Evolutionary conservation across 2,888 invertebrate species (phyloP).

Genomic region (Phlogophora meticulosa): DNA sequence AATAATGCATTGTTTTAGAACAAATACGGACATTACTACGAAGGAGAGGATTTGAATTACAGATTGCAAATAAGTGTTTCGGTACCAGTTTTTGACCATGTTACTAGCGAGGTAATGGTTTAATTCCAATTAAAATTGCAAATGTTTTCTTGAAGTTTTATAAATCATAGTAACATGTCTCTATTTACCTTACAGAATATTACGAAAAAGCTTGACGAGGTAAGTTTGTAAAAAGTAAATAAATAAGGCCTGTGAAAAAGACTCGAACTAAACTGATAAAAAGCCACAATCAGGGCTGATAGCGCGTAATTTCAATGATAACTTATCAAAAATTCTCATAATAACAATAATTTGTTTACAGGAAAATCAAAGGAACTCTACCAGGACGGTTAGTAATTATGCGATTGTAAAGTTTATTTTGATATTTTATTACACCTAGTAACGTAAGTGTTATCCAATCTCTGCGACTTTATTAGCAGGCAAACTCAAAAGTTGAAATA

Average conservation of each 20-base stretch:
- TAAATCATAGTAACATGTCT: not conserved
- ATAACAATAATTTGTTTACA: conserved; percentile 70
- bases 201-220: conserved; percentile 81
- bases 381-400: conserved; percentile 82
- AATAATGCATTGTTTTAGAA: conserved; percentile 71
- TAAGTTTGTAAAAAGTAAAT: conserved; percentile 60
- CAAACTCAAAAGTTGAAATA: no score
- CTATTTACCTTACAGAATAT: conserved; percentile 81
- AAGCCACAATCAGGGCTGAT: conserved; percentile 9
- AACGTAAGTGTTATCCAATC: not conserved
- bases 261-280: conserved; percentile 18
- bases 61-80: conserved; percentile 85
- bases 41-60: conserved; percentile 82
- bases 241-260: conserved; percentile 5
- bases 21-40: conserved; percentile 83
- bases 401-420: conserved; percentile 1
- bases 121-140: not conserved
- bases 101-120: conserved; percentile 78
- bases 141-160: not conserved
- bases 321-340: conserved; percentile 11
- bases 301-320: conserved; percentile 25
- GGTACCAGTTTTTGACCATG: conserved; percentile 85
- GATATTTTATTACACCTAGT: not conserved
- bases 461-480: not conserved
- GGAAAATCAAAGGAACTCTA: conserved; percentile 86